These are phyloP conservation scores for Rhodinocichla rosea DNA, from an alignment of 2,113 vertebrate genomes.

Conservation along the genomic window DNA sequence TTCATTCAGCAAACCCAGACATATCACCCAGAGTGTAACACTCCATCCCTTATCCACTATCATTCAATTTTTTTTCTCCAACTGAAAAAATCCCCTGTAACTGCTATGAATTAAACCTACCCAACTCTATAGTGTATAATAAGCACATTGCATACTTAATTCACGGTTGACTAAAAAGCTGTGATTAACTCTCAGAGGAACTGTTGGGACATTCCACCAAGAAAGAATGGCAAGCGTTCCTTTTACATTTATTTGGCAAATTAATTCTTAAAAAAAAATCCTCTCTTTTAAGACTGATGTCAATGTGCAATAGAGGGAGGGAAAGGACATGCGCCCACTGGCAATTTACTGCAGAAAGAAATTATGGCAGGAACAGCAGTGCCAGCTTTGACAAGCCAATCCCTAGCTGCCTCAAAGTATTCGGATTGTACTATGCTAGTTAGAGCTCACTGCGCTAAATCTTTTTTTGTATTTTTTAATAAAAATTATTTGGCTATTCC, in stretches of 20 bases:
- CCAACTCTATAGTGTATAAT: conserved; percentile 33
- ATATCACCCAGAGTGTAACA: conserved; percentile 30
- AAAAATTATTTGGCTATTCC: conserved; percentile 79
- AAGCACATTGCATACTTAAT: conserved; percentile 65
- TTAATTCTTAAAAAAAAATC: conserved; percentile 53
- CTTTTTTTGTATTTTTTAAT: conserved; percentile 63
- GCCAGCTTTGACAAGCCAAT: conserved; percentile 64
- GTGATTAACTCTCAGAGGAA: conserved; percentile 49
- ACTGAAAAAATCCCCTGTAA: conserved; percentile 56
- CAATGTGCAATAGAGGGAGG: conserved; percentile 73
- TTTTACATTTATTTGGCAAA: conserved; percentile 63
- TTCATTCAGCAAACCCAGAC: conserved; percentile 20
- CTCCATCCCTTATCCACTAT: conserved; percentile 56
- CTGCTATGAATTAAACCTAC: conserved; percentile 54
- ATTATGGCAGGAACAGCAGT: conserved; percentile 65
- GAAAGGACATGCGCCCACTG: conserved; percentile 60
- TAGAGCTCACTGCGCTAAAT: conserved; percentile 68
- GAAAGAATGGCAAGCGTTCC: conserved; percentile 62
- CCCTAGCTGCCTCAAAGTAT: conserved; percentile 65
- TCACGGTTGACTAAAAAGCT: conserved; percentile 43
- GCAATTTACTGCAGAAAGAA: conserved; percentile 67
- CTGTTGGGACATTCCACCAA: conserved; percentile 34
- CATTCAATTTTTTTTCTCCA: conserved; percentile 11
- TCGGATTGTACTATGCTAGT: conserved; percentile 83
- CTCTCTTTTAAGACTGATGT: conserved; percentile 75